phyloP scores from a whole-genome alignment of 1,140 invertebrate species.

The Hermetia illucens region DNA sequence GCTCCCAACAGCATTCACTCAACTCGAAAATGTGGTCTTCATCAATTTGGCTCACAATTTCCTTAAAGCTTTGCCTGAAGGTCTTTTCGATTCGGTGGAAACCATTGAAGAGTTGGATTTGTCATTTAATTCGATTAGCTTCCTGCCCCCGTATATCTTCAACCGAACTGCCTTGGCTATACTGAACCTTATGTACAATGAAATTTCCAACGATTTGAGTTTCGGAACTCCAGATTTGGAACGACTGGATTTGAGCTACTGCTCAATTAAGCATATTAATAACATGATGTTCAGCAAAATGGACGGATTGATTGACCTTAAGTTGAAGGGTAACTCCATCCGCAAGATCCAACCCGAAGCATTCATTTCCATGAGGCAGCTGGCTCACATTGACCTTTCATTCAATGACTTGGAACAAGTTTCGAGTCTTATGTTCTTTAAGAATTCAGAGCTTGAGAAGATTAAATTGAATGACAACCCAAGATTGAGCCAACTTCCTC shows the following conservation, averaged over 20 bases:
- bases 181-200: slow-evolving; percentile 42
- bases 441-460: slow-evolving; percentile 48
- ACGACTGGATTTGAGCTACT: slow-evolving; percentile 45
- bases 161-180: slow-evolving; percentile 42
- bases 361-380: slow-evolving; percentile 41
- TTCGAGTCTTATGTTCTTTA: slow-evolving; percentile 45
- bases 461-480: slow-evolving; percentile 51
- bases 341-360: slow-evolving; percentile 48
- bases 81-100: slow-evolving; percentile 39
- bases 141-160: slow-evolving; percentile 42
- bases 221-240: slow-evolving; percentile 38
- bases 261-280: slow-evolving; percentile 42
- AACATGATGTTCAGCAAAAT: slow-evolving; percentile 48
- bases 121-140: slow-evolving; percentile 43
- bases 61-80: slow-evolving; percentile 41
- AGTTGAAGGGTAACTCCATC: slow-evolving; percentile 45
- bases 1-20: slow-evolving; percentile 39
- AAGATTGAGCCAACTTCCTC: slow-evolving; percentile 40
- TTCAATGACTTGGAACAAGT: slow-evolving; percentile 47
- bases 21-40: slow-evolving; percentile 44
- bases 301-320: slow-evolving; percentile 43
- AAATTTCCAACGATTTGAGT: slow-evolving; percentile 35
- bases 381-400: slow-evolving; percentile 51
- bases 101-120: slow-evolving; percentile 50
- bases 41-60: slow-evolving; percentile 48